phyloP scores from a whole-genome alignment of 35 echinoderm and acorn worm genomes.

The Lytechinus pictus region DNA sequence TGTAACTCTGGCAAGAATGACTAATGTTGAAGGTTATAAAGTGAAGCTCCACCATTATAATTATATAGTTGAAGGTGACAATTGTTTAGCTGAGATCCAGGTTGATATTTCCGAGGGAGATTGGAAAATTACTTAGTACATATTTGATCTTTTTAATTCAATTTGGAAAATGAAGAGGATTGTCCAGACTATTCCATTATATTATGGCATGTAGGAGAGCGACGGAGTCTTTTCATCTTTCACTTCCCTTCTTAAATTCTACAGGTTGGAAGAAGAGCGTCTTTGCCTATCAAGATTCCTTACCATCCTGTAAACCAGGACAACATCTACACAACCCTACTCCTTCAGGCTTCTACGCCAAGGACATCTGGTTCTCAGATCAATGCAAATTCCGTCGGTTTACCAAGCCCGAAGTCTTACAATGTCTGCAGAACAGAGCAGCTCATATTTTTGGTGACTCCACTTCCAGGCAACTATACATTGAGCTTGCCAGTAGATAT shows the following conservation, averaged over 20 bases:
- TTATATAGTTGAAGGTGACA: too few relatives aligned
- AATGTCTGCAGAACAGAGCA: neutral
- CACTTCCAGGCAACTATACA: neutral
- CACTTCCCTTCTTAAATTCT: neutral
- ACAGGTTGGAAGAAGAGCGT: neutral
- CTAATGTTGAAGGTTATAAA: too few relatives aligned
- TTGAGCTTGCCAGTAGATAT: neutral
- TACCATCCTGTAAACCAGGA: neutral
- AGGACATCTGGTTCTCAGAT: neutral
- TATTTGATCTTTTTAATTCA: too few relatives aligned
- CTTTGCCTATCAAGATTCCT: neutral
- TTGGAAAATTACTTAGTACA: too few relatives aligned
- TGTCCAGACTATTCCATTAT: too few relatives aligned
- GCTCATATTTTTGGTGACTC: conserved; percentile 1
- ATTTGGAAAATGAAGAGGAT: too few relatives aligned
- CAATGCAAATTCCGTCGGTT: neutral
- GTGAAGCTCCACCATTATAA: too few relatives aligned
- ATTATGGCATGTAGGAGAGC: too few relatives aligned
- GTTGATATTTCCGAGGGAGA: too few relatives aligned
- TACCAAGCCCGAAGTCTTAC: neutral
- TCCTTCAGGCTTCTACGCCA: neutral
- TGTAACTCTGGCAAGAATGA: too few relatives aligned
- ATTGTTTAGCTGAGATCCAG: too few relatives aligned
- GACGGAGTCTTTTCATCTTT: neutral
- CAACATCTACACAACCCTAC: neutral